These are phyloP conservation scores for Cylloceria caligata DNA, from an alignment of 2,888 invertebrate genomes.

Conservation along the genomic window DNA sequence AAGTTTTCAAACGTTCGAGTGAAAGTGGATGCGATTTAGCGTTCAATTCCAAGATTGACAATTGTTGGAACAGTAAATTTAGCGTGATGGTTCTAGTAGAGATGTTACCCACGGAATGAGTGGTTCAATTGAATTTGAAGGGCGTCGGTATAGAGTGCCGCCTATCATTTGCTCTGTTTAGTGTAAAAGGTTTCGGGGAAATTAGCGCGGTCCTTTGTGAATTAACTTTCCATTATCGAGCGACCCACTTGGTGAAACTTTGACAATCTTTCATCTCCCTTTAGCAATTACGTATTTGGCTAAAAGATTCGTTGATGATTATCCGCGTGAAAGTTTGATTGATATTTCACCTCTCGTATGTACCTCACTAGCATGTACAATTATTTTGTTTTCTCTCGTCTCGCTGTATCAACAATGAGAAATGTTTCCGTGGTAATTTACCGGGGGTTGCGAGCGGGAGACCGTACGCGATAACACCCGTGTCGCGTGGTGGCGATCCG, in stretches of 20 bases:
- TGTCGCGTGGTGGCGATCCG: conserved; percentile 81
- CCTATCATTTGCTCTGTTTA: background rate
- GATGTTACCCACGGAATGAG: conserved; percentile 28
- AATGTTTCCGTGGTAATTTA: conserved; percentile 32
- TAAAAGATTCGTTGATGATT: background rate
- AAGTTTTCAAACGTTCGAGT: background rate
- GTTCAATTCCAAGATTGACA: background rate
- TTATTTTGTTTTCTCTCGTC: background rate
- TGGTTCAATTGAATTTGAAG: conserved; percentile 38
- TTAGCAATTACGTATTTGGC: conserved; percentile 5
- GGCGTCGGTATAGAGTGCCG: background rate
- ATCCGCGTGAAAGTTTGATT: background rate
- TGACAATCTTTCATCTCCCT: conserved; percentile 13
- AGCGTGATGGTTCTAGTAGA: background rate
- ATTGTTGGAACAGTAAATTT: background rate
- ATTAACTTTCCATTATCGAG: conserved; percentile 55
- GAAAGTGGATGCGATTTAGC: background rate
- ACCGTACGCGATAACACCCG: conserved; percentile 74
- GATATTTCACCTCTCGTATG: background rate
- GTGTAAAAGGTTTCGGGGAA: conserved; percentile 38
- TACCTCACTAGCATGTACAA: background rate
- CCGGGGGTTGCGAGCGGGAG: conserved; percentile 3
- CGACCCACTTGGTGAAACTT: conserved; percentile 43
- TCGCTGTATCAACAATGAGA: conserved; percentile 4
- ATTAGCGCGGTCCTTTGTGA: conserved; percentile 48